A percentile compares a stretch with the other conserved stretches of the same genome.
Conservation (phyloP, 2,888 invertebrate genomes). For the Zootermopsis nevadensis region DNA sequence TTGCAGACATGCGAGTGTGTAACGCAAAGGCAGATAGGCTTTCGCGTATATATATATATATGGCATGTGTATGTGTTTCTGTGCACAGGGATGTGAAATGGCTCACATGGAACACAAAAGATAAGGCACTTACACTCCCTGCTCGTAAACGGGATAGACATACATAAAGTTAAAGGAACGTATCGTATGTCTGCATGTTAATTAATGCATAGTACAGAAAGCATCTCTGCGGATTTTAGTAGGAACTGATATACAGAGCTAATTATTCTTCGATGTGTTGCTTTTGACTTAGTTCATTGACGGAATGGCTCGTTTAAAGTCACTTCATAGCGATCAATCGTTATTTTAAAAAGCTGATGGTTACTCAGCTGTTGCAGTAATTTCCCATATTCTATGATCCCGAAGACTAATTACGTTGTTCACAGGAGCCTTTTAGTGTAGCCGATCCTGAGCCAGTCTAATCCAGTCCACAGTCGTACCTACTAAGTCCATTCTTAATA, state of each 20-base stretch:
- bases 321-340: too few relatives aligned
- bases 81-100: constrained; percentile 14
- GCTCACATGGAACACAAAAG: constrained; percentile 4
- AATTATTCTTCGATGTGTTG: constrained; percentile 44
- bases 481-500: too few relatives aligned
- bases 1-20: constrained; percentile 25
- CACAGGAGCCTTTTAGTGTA: too few relatives aligned
- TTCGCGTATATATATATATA: neutral
- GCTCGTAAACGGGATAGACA: neutral
- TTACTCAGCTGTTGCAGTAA: too few relatives aligned
- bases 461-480: too few relatives aligned
- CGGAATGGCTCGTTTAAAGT: neutral
- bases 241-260: constrained; percentile 7
- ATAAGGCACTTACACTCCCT: neutral
- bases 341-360: too few relatives aligned
- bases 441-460: too few relatives aligned
- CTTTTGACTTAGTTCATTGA: neutral
- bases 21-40: neutral
- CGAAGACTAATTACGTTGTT: too few relatives aligned
- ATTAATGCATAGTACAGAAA: constrained; percentile 2
- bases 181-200: neutral
- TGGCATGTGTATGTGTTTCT: neutral
- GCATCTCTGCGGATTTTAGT: neutral
- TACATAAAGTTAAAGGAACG: constrained; percentile 10
- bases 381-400: neutral